A percentile compares a stretch with the other conserved stretches of the same genome.
Conservation (phyloP, 2,888 invertebrate genomes). For the Pandemis heparana region DNA sequence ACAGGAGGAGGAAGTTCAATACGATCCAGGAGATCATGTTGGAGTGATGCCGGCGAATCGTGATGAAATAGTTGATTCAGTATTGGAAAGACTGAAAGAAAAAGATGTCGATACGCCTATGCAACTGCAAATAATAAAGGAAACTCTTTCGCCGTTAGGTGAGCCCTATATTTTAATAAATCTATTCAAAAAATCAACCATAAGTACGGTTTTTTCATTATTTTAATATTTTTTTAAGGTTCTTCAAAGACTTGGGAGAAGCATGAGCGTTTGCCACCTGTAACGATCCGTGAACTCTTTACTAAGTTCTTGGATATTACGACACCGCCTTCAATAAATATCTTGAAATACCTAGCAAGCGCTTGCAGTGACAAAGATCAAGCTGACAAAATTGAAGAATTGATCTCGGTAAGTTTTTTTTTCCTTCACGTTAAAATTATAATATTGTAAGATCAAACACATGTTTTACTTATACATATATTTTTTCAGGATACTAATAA, state of each 20-base stretch:
- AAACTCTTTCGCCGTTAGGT: slow-evolving; percentile 94
- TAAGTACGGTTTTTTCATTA: neutral
- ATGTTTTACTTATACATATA: slow-evolving; percentile 5
- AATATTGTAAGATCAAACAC: neutral
- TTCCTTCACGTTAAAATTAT: neutral
- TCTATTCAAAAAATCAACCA: neutral
- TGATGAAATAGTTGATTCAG: slow-evolving; percentile 90
- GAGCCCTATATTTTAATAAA: slow-evolving; percentile 46
- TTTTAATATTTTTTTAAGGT: slow-evolving; percentile 78
- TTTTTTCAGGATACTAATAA: slow-evolving; percentile 91
- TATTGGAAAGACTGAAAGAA: slow-evolving; percentile 89
- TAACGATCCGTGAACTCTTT: slow-evolving; percentile 90
- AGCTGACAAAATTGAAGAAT: slow-evolving; percentile 87
- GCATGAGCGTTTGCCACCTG: slow-evolving; percentile 92
- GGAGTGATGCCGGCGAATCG: slow-evolving; percentile 95
- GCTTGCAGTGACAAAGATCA: slow-evolving; percentile 91
- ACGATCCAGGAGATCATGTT: slow-evolving; percentile 96
- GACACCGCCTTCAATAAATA: slow-evolving; percentile 94
- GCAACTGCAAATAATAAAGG: slow-evolving; percentile 92
- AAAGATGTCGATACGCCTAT: slow-evolving; percentile 89
- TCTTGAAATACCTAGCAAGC: slow-evolving; percentile 92
- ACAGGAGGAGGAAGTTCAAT: slow-evolving; percentile 85
- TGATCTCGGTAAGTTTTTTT: slow-evolving; percentile 88
- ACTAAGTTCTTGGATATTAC: slow-evolving; percentile 95
- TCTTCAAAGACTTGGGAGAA: slow-evolving; percentile 93